Percentiles rank a stretch among this genome's conserved stretches.
These are phyloP conservation scores for Apamea monoglypha DNA, from an alignment of 2,888 invertebrate species.

Conservation along the genomic window DNA sequence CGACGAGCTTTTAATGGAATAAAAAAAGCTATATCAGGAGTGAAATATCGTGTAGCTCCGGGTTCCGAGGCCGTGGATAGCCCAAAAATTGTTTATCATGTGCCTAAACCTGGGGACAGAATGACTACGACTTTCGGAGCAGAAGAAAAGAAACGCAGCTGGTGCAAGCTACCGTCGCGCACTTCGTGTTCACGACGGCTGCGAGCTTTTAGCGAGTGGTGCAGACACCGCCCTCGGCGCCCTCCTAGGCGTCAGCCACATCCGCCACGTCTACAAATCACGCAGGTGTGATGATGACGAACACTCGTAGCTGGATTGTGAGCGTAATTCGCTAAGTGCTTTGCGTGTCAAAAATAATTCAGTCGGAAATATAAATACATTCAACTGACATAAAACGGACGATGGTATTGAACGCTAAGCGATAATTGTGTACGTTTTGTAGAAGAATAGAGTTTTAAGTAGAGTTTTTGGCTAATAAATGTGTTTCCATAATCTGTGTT, in stretches of 20 bases:
- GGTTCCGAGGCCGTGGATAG: slow-evolving; percentile 81
- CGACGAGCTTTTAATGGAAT: slow-evolving; percentile 81
- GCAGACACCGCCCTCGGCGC: slow-evolving; percentile 77
- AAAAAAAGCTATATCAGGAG: slow-evolving; percentile 82
- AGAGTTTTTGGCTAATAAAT: slow-evolving; percentile 88
- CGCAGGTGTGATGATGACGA: slow-evolving; percentile 85
- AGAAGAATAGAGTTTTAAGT: slow-evolving; percentile 83
- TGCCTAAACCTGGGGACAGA: slow-evolving; percentile 85
- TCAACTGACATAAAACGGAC: slow-evolving; percentile 38
- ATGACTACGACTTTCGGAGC: slow-evolving; percentile 87
- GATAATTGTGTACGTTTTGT: slow-evolving; percentile 76
- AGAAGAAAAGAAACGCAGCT: slow-evolving; percentile 74
- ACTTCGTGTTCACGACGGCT: slow-evolving; percentile 77
- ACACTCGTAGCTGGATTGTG: slow-evolving; percentile 57
- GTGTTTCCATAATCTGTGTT: slow-evolving; percentile 87
- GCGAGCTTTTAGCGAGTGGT: slow-evolving; percentile 80
- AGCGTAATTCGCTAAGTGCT: slow-evolving; percentile 60
- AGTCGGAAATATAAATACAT: slow-evolving; percentile 39
- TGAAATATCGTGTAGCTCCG: slow-evolving; percentile 84
- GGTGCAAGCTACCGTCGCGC: slow-evolving; percentile 81
- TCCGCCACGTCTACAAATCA: slow-evolving; percentile 85
- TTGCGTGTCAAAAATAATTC: slow-evolving; percentile 50
- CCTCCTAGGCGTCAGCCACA: slow-evolving; percentile 80
- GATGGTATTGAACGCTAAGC: slow-evolving; percentile 68
- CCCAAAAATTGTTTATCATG: slow-evolving; percentile 86